These are phyloP conservation scores for Leucoptera coffeella DNA, from an alignment of 2,888 invertebrate species.

Conservation along the genomic window DNA sequence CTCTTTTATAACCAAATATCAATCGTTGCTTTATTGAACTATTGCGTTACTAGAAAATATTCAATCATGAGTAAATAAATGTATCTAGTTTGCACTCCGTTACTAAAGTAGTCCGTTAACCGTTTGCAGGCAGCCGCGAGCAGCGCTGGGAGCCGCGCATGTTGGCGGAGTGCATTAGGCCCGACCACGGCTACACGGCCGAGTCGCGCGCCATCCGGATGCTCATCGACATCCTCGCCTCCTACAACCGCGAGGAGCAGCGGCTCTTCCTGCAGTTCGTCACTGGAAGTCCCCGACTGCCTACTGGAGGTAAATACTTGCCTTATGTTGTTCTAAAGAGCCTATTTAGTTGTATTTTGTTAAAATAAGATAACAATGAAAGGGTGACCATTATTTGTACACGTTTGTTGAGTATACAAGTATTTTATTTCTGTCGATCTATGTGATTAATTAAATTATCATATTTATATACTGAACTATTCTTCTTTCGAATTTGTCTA, in stretches of 20 bases:
- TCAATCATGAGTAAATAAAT: too few species aligned
- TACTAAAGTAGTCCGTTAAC: background rate
- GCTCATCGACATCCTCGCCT: slow-evolving; percentile 86
- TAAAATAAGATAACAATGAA: too few species aligned
- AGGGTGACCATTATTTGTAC: too few species aligned
- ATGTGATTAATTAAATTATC: too few species aligned
- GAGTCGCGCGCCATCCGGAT: slow-evolving; percentile 92
- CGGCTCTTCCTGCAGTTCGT: slow-evolving; percentile 96
- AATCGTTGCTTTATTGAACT: too few species aligned
- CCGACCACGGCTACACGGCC: slow-evolving; percentile 96
- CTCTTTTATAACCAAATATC: too few species aligned
- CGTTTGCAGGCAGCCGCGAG: slow-evolving; percentile 29
- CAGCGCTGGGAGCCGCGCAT: slow-evolving; percentile 81
- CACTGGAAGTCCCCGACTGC: slow-evolving; percentile 95
- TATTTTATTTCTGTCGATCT: too few species aligned
- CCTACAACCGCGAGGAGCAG: slow-evolving; percentile 85
- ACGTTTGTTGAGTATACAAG: too few species aligned
- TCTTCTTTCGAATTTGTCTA: too few species aligned
- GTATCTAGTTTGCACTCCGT: background rate
- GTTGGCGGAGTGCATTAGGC: slow-evolving; percentile 89
- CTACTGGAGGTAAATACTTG: slow-evolving; percentile 87
- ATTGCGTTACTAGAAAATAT: background rate
- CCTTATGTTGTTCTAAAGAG: too few species aligned
- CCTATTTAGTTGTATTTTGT: too few species aligned
- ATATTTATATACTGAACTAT: too few species aligned